phyloP scores from a whole-genome alignment of 2,113 vertebrate species.

The Cnemophilus loriae region DNA sequence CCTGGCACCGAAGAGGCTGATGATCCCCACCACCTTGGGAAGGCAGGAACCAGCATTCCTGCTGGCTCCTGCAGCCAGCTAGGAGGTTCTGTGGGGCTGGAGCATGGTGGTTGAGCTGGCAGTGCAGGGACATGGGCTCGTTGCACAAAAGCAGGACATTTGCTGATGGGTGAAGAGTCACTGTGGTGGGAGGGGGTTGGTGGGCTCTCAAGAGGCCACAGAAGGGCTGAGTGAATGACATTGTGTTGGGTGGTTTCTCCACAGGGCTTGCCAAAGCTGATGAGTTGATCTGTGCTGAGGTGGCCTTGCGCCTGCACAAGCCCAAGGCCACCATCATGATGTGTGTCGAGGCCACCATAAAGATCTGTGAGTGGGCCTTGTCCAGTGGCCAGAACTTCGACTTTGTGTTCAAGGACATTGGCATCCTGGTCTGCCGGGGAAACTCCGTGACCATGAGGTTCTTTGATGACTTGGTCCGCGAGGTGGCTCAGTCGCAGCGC shows the following conservation, averaged over 20 bases:
- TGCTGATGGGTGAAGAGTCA: not conserved
- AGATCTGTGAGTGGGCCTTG: not conserved
- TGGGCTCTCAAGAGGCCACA: not conserved
- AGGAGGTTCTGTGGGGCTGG: not conserved
- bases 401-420: not conserved
- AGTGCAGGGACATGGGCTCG: not conserved
- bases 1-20: not conserved
- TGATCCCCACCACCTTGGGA: not conserved
- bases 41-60: not conserved
- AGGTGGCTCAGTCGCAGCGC: not conserved
- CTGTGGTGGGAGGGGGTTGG: not conserved
- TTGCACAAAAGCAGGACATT: not conserved
- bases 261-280: not conserved
- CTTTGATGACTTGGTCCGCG: not conserved
- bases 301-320: not conserved
- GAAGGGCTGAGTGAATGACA: not conserved
- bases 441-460: not conserved
- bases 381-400: not conserved
- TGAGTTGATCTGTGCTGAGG: not conserved
- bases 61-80: not conserved
- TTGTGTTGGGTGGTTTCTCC: not conserved
- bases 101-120: not conserved
- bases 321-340: not conserved
- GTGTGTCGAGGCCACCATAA: not conserved
- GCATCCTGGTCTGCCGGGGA: not conserved